Base-by-base conservation (phyloP, 2,888 invertebrate genomes). In the Andrena bucephala region DNA sequence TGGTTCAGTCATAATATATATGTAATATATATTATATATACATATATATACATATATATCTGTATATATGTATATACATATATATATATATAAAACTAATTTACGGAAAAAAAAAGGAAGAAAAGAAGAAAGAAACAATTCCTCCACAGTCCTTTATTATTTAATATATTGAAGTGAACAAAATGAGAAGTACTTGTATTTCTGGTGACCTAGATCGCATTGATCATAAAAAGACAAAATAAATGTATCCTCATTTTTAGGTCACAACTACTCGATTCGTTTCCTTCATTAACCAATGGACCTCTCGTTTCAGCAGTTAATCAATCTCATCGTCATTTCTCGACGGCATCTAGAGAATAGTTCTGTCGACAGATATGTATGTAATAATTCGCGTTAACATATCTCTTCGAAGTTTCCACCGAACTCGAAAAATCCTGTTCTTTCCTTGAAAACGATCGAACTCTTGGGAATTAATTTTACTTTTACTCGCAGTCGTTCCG, bases 201-300 rank as follows among this genome's bases (percentile, higher is more conserved):
- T 93, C 92, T 93, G 94, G 94, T 94, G 94, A 94, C 94, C 94
- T 94, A 94, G 94, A 94, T 94, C 92, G 94, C 93, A 94, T 94
- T 94, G 93, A 94, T 94, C 93, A 96, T 96, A 95, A 96, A 96
- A 96, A 96, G 95, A 96, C 95, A 96, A 95, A 96, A 96, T 96
- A 96, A 96, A 96, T 96, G 96, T 96, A 96, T 96, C 95, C 96
- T 96, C 96, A 96, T 96, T 96, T 96, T 96, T 96, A 96, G 96
- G 96, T 96, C 95, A 95, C 95, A 95, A 95, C 91, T 90, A 91
- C 89, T 91, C 90, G 90, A 89, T 92, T 93, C 91, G 90, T 92
- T 93, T 91, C 90, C 91, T 92, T 92, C 89, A 87, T 88, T 88
- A 79, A 87, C 85, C 87, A 87, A 83, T 81, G 70, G 87, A 89